These are phyloP conservation scores for Astyanax mexicanus DNA, from an alignment of 2,797 vertebrate genomes.

Conservation along the genomic window DNA sequence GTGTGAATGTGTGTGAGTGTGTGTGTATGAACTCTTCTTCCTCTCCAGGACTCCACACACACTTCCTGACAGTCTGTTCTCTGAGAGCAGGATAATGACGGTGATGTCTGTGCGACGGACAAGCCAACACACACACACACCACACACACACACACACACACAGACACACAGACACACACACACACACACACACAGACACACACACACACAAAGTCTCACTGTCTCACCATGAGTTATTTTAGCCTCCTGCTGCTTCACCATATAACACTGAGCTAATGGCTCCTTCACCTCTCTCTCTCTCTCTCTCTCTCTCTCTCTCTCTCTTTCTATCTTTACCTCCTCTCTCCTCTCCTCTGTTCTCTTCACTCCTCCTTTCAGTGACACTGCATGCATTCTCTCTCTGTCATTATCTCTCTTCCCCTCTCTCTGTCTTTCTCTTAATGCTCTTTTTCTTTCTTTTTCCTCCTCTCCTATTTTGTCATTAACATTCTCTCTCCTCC, in stretches of 20 bases:
- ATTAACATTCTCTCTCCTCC: too few relatives aligned
- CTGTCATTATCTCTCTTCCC: slow-evolving; percentile 11
- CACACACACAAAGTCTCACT: too few relatives aligned
- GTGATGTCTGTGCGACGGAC: slow-evolving; percentile 22
- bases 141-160: neutral
- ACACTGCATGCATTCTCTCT: neutral
- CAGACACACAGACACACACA: neutral
- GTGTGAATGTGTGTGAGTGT: neutral
- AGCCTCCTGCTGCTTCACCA: slow-evolving; percentile 7
- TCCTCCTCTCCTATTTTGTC: too few relatives aligned
- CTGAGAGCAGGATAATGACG: slow-evolving; percentile 38
- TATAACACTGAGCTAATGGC: slow-evolving; percentile 7
- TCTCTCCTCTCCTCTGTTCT: neutral
- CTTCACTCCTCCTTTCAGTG: neutral
- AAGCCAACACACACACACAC: neutral
- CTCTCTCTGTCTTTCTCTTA: neutral
- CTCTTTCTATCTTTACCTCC: slow-evolving; percentile 1
- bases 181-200: neutral
- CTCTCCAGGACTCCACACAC: slow-evolving; percentile 19
- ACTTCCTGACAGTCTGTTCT: slow-evolving; percentile 24
- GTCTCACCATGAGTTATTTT: slow-evolving; percentile 10
- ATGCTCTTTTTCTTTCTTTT: neutral
- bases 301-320: neutral
- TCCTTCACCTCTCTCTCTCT: neutral
- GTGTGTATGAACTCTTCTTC: neutral